Base-by-base conservation (phyloP, 2,113 vertebrate species). In the Nerophis ophidion region DNA sequence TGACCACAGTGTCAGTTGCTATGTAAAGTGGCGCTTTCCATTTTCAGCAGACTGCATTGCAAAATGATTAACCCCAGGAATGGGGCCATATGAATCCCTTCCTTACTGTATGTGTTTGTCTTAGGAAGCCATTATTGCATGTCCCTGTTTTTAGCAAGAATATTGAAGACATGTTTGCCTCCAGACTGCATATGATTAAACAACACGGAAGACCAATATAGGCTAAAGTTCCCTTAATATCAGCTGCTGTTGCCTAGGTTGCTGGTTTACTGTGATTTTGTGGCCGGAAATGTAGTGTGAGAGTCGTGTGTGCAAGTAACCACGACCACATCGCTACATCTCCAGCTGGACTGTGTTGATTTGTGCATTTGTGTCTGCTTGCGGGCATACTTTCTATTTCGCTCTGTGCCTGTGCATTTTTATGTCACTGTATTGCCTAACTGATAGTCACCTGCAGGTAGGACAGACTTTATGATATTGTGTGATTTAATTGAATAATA, bases 271-370 rank as follows among this genome's bases (percentile, higher is more conserved):
- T 35, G 8, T 61, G 58, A 62, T 63, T 65, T 71, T 73, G 77
- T 76, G 65, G 75, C 66, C 76, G 66, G 69, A 69, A 77, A 79
- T 26, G 40, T 26, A 26, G 26, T 3, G 46, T 65, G 48, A 14
- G 65, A 66, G 63, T 60, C 60, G 50, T 57, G 67, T 51, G 50
- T 76, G 66, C 70, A 67, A 57, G 70, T 72, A 79, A 61, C 14
- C 59, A 33, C 44, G 55, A 63, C 54, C 69, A 63, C 47, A 71
- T 60, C 40, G 68, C 62, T 40, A 49, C 52, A 53, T 65, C 63
- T 66, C 47, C 40, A 60, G 19, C 11, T 59, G 6, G 34, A 63
- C 68, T 70, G 51, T 60, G 55, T 50, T 48, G 4, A 46, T 60
- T 61, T 68, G 12, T 63, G 5, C 64, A n/a, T 34, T 45, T 44